A percentile compares a stretch with the other conserved stretches of the same genome.
phyloP scores from a whole-genome alignment of 2,888 invertebrate genomes.

The Archips crataeganus region DNA sequence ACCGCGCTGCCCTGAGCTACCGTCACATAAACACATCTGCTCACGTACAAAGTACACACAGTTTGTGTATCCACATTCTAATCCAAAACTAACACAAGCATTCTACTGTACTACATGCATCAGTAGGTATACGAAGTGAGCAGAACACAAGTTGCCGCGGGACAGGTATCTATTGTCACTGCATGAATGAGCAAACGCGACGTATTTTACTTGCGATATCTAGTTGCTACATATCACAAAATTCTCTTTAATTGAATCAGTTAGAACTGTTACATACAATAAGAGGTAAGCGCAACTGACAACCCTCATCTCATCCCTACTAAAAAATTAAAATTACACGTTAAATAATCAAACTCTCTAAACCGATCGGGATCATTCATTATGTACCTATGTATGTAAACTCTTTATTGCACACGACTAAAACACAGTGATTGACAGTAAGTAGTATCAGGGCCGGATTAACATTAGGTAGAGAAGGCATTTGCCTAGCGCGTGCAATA shows the following conservation, averaged over 20 bases:
- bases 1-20: conserved; percentile 48
- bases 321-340: no score
- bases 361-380: no score
- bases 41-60: conserved; percentile 37
- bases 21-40: conserved; percentile 40
- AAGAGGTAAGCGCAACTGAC: no score
- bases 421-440: no score
- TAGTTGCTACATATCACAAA: not conserved
- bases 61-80: conserved; percentile 41
- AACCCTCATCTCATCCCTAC: no score
- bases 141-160: conserved; percentile 13
- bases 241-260: not conserved
- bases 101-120: conserved; percentile 20
- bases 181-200: not conserved
- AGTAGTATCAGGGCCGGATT: no score
- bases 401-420: no score
- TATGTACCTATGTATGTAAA: no score
- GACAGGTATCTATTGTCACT: conserved; percentile 10
- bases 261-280: no score
- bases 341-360: no score
- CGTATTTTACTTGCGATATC: not conserved
- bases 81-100: conserved; percentile 40
- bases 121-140: conserved; percentile 22
- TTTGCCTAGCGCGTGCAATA: no score
- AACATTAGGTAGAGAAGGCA: no score